phyloP scores from a whole-genome alignment of 2,797 vertebrate genomes.

The Aselliscus stoliczkanus region DNA sequence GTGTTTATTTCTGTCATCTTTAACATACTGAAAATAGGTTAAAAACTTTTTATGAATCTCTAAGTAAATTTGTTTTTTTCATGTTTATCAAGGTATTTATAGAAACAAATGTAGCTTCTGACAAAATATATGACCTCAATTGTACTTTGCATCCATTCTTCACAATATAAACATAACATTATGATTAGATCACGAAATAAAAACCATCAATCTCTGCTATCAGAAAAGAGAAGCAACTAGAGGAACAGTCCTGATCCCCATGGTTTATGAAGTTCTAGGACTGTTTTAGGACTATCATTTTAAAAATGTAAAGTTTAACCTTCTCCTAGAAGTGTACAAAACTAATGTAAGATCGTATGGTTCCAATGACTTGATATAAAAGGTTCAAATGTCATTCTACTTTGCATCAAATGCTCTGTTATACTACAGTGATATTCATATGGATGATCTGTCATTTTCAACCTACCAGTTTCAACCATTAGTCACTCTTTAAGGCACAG shows the following conservation, averaged over 20 bases:
- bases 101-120: constrained; percentile 62
- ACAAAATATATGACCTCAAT: constrained; percentile 47
- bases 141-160: constrained; percentile 54
- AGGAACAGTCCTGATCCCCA: not conserved
- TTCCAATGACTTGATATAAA: constrained; percentile 8
- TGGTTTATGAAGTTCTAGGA: constrained; percentile 10
- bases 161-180: constrained; percentile 20
- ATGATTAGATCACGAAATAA: constrained; percentile 47
- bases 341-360: constrained; percentile 38
- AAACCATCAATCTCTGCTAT: constrained; percentile 60
- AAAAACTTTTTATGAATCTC: constrained; percentile 65
- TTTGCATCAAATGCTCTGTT: not conserved
- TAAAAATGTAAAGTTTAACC: constrained; percentile 19
- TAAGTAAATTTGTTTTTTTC: constrained; percentile 58
- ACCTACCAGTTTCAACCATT: too few species aligned
- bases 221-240: constrained; percentile 23
- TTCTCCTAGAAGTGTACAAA: not conserved
- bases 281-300: not conserved
- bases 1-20: too few species aligned
- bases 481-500: not conserved
- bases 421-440: not conserved
- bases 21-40: constrained; percentile 66
- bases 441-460: not conserved
- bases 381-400: not conserved
- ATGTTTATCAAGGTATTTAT: constrained; percentile 49